A percentile compares a stretch with the other conserved stretches of the same genome.
Conservation (phyloP, 2,888 invertebrate genomes). For the Stenoptilia bipunctidactyla region DNA sequence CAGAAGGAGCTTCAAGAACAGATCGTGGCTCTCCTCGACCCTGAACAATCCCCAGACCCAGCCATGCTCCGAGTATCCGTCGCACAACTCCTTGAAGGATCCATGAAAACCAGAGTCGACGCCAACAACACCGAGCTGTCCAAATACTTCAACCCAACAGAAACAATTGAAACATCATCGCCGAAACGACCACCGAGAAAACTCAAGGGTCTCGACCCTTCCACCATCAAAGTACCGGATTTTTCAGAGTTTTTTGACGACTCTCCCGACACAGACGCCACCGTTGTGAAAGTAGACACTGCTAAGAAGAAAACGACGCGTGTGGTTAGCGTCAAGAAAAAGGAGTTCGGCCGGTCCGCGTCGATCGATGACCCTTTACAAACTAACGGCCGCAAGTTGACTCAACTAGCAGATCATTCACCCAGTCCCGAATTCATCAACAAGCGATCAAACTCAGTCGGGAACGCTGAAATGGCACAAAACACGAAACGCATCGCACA, state of each 20-base stretch:
- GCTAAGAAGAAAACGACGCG: neutral
- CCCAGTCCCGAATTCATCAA: conserved; percentile 31
- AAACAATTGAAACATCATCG: conserved; percentile 20
- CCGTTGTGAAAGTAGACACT: conserved; percentile 21
- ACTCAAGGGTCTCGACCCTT: conserved; percentile 42
- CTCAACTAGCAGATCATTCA: conserved; percentile 31
- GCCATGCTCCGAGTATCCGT: conserved; percentile 34
- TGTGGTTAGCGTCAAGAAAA: conserved; percentile 4
- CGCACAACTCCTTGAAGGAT: conserved; percentile 39
- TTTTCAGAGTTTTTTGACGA: conserved; percentile 37
- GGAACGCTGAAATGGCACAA: conserved; percentile 24
- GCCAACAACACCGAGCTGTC: conserved; percentile 24
- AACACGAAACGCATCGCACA: conserved; percentile 44
- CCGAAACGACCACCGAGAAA: conserved; percentile 33
- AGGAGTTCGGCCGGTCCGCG: conserved; percentile 7
- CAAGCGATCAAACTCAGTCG: conserved; percentile 41
- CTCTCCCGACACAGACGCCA: conserved; percentile 39
- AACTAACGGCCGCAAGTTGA: conserved; percentile 27
- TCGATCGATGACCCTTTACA: conserved; percentile 18
- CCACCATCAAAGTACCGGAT: conserved; percentile 27
- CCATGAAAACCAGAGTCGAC: conserved; percentile 27
- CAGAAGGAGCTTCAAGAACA: conserved; percentile 48
- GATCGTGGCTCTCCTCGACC: conserved; percentile 45
- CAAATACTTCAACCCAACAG: conserved; percentile 30
- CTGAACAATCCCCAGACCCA: conserved; percentile 47